Percentiles rank a stretch among this genome's conserved stretches.
These are phyloP conservation scores for Ormyrus nitidulus DNA, from an alignment of 2,888 invertebrate species.

Conservation along the genomic window DNA sequence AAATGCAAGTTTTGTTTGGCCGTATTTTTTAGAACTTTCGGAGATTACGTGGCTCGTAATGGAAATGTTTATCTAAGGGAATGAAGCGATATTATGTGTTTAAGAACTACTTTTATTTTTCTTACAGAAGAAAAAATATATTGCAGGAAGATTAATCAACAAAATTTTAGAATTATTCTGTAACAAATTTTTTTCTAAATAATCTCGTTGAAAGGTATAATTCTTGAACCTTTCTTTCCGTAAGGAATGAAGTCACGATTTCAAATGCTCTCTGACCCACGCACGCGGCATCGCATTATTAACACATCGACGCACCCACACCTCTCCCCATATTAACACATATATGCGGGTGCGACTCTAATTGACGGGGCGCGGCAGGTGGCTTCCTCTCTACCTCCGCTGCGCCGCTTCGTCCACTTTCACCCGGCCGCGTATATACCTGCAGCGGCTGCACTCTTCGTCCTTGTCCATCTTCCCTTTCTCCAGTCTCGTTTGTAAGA, in stretches of 20 bases:
- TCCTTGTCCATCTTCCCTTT: constrained; percentile 8
- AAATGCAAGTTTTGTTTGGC: not conserved
- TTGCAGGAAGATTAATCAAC: too few species aligned
- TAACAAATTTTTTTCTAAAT: too few species aligned
- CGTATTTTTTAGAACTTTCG: too few species aligned
- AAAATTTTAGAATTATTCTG: too few species aligned
- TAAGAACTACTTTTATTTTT: too few species aligned
- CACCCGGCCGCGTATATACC: constrained; percentile 24
- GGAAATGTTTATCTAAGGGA: too few species aligned
- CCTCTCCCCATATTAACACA: not conserved
- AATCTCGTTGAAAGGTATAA: too few species aligned
- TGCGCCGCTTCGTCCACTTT: constrained; percentile 23
- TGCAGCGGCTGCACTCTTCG: constrained; percentile 34
- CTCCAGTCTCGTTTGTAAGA: constrained; percentile 48
- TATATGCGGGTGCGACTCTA: constrained; percentile 22
- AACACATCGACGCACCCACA: not conserved
- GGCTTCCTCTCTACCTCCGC: constrained; percentile 3
- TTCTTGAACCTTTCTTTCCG: too few species aligned
- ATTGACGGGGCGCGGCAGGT: constrained; percentile 46
- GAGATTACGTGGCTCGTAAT: too few species aligned
- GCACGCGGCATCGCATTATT: constrained; percentile 16
- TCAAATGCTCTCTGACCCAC: not conserved
- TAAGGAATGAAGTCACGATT: too few species aligned
- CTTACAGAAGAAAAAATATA: too few species aligned
- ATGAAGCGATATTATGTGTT: too few species aligned